Base-by-base conservation (phyloP, 2,113 vertebrate species). In the Perognathus longimembris region DNA sequence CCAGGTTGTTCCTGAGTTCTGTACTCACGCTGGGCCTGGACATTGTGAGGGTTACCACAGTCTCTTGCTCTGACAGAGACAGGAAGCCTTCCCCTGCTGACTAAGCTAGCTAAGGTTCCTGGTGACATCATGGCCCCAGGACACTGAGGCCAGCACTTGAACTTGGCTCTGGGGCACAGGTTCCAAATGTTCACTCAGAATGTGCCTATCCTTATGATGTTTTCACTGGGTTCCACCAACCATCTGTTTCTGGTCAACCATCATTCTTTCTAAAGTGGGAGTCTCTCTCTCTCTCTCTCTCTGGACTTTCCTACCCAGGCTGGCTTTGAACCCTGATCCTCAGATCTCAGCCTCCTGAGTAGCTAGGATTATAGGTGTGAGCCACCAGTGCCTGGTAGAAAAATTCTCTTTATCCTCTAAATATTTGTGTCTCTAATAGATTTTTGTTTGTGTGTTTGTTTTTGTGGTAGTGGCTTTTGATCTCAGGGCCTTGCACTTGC, bases 181-280 rank as follows among this genome's bases (percentile, higher is more conserved):
- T 76, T 75, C 20, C 22, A 86, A 73, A 3, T n/a, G 59, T 26
- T 57, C 32, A 28, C 2, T 24, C n/a, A 32, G 70, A 42, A 32
- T 6, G 22, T 28, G 7, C 22, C 10, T 0, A 10, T 8, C 61
- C 81, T 21, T 0, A 64, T 1, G 21, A 66, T 0, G 0, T n/a
- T 77, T 66, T 66, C 5, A 2, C 73, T 18, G 32, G 30, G 38
- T 69, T 22, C 61, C 2, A 10, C 1, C n/a, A 75, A 40, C 38
- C 69, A 11, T 50, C 38, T 42, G 64, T 14, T 7, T 59, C 22
- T 30, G 38, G 22, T 17, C 1, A 1, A 18, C 32, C 18, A 15
- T 30, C 54, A 14, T 63, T 81, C 32, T 75, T 67, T 69, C 21
- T 88, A 77, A 42, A 80, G 45, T 67, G n/a, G 38, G 11, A 17